Base-by-base conservation (phyloP, 2,113 vertebrate genomes). In the Sinocyclocheilus maitianheensis region DNA sequence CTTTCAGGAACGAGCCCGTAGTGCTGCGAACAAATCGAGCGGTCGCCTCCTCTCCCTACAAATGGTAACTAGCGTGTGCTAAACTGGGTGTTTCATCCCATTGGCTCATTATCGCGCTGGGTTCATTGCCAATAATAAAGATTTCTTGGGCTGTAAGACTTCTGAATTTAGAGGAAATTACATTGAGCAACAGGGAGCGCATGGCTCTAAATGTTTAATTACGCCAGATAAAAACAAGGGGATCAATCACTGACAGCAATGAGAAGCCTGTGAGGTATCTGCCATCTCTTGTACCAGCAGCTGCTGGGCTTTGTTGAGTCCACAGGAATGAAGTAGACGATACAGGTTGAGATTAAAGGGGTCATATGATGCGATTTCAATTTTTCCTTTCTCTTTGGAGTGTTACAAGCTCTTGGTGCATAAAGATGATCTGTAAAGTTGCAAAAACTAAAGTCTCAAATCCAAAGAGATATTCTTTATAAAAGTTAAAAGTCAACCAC, bases 121-220 rank as follows among this genome's bases (percentile, higher is more conserved):
- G 86, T 91, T 86, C 89, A 82, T 89, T 89, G 87, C 88, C 90
- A 91, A 92, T 91, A 91, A 90, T 92, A 90, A 91, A 89, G 90
- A 92, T 92, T 92, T 92, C 85, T 90, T 53, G 53, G 86, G 76
- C 86, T 80, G 79, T 63, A 81, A 86, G 87, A 91, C 88, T 92
- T 91, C 88, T 89, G 88, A 90, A 91, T 91, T 91, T 80, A 83
- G 84, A 90, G 87, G 83, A 91, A 91, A 92, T 91, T 91, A 89
- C 89, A 83, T 89, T 88, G 84, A 91, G 88, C 90, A 89, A 89
- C 79, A 65, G 78, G 85, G 82, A 85, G 88, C 84, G 79, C 81
- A 81, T 86, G 78, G 90, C 86, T 91, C 83, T 89, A 90, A 91
- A 92, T 91, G 90, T 92, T 91, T 92, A 92, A 93, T 91, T 92